Conservation (phyloP, 2,888 invertebrate species). For the Drosophila infuscata region DNA sequence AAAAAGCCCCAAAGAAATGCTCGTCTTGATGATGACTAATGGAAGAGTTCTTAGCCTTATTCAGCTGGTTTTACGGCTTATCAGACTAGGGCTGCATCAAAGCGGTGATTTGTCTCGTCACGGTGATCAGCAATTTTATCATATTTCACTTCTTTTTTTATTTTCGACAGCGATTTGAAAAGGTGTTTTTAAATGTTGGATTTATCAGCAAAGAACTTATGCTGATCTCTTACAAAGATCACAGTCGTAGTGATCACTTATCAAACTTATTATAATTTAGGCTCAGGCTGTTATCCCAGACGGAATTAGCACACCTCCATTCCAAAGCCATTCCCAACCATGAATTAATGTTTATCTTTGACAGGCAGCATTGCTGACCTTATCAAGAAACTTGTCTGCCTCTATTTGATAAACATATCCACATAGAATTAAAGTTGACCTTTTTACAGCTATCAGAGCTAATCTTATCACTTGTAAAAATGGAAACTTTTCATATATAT, state of each 20-base stretch:
- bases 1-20: conserved; percentile 48
- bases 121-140: conserved; percentile 51
- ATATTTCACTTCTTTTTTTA: conserved; percentile 17
- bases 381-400: background rate
- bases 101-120: conserved; percentile 54
- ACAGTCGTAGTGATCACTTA: background rate
- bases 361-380: background rate
- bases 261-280: conserved; percentile 3
- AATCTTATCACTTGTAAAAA: background rate
- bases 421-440: background rate
- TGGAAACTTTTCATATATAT: background rate
- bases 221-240: conserved; percentile 10
- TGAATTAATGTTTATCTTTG: conserved; percentile 8
- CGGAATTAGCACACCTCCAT: conserved; percentile 1
- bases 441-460: background rate
- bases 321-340: background rate
- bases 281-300: conserved; percentile 1
- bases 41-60: conserved; percentile 67
- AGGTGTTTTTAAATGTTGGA: conserved; percentile 35
- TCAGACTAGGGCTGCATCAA: conserved; percentile 54
- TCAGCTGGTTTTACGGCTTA: conserved; percentile 68
- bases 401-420: background rate
- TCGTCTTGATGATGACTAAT: conserved; percentile 75
- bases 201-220: conserved; percentile 34
- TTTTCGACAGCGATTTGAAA: conserved; percentile 8